phyloP scores from a whole-genome alignment of 2,888 invertebrate species.

The Apodemia zela region DNA sequence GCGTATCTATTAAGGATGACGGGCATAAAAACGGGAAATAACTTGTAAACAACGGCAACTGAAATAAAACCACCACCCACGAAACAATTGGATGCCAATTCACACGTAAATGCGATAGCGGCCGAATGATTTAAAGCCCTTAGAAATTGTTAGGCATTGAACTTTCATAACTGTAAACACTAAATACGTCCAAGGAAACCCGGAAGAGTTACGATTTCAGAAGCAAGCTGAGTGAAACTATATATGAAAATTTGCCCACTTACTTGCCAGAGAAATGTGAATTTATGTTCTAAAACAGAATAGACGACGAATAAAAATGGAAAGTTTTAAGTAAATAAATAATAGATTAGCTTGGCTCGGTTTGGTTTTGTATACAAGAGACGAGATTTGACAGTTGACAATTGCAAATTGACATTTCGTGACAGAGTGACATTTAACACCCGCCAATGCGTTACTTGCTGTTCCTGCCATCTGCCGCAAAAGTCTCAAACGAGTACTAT shows the following conservation, averaged over 20 bases:
- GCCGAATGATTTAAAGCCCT: neutral
- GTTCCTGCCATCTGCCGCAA: constrained; percentile 54
- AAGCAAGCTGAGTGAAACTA: constrained; percentile 58
- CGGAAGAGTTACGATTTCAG: constrained; percentile 58
- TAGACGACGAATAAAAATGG: constrained; percentile 50
- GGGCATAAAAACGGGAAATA: constrained; percentile 66
- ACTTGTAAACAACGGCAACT: constrained; percentile 68
- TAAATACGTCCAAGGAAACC: constrained; percentile 56
- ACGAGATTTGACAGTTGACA: constrained; percentile 41
- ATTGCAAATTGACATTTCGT: constrained; percentile 44
- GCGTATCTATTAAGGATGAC: constrained; percentile 55
- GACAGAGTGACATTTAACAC: constrained; percentile 37
- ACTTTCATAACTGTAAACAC: constrained; percentile 38
- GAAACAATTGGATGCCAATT: constrained; percentile 37
- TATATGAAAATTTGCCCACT: constrained; percentile 44
- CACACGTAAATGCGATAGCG: constrained; percentile 29
- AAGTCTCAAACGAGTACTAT: constrained; percentile 29
- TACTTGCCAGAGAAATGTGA: constrained; percentile 49
- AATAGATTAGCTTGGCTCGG: constrained; percentile 73
- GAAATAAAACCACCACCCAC: constrained; percentile 49
- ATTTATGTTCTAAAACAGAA: constrained; percentile 42
- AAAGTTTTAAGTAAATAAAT: constrained; percentile 67
- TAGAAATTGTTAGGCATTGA: constrained; percentile 4
- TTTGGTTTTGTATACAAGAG: constrained; percentile 67
- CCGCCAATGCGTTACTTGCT: constrained; percentile 37